Conservation (phyloP, 1,140 invertebrate genomes). For the Drosophila serrata region DNA sequence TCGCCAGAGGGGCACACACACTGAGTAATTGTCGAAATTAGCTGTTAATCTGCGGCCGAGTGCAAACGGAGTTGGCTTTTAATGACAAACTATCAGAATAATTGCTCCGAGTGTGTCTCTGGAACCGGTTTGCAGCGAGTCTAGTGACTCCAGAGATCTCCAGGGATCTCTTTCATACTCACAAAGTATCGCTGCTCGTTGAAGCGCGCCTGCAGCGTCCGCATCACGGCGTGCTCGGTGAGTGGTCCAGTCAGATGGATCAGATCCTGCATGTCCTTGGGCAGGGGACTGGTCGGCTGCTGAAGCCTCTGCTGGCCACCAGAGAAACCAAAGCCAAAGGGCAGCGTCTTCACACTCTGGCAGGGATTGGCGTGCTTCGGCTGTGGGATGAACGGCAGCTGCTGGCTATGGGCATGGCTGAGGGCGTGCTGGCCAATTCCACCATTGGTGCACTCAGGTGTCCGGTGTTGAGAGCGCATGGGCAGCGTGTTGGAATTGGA, state of each 20-base stretch:
- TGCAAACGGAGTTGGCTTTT: constrained; percentile 65
- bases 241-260: constrained; percentile 96
- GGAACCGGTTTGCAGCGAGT: constrained; percentile 31
- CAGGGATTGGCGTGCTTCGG: constrained; percentile 73
- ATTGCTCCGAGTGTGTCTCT: constrained; percentile 37
- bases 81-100: constrained; percentile 73
- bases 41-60: constrained; percentile 64
- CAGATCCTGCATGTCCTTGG: constrained; percentile 91
- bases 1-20: too few relatives aligned
- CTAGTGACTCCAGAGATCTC: background rate
- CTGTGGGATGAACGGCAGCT: constrained; percentile 58
- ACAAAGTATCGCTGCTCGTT: constrained; percentile 95
- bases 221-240: constrained; percentile 96
- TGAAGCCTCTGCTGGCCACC: constrained; percentile 34
- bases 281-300: constrained; percentile 25
- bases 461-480: constrained; percentile 63
- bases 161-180: constrained; percentile 88
- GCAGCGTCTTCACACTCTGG: constrained; percentile 74
- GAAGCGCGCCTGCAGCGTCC: constrained; percentile 95
- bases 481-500: constrained; percentile 66
- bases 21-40: constrained; percentile 72
- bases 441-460: constrained; percentile 18
- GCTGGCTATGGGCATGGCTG: constrained; percentile 49
- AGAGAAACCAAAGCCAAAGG: constrained; percentile 66
- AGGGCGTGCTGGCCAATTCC: constrained; percentile 22